Percentiles rank a stretch among this genome's conserved stretches.
These are phyloP conservation scores for Callocephalon fimbriatum DNA, from an alignment of 2,113 vertebrate genomes.

Conservation along the genomic window DNA sequence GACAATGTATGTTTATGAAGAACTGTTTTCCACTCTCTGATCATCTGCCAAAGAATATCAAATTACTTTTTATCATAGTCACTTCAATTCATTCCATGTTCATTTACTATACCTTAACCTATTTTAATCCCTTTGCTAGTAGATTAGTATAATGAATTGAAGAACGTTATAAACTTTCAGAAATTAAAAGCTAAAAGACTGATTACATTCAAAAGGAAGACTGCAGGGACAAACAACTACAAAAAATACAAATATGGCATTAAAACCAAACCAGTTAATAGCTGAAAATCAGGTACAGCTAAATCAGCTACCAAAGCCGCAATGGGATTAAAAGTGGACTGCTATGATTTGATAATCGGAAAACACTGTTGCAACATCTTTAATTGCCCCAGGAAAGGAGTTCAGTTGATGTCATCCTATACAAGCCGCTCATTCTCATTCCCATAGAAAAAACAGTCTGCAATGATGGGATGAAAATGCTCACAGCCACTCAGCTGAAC, in stretches of 20 bases:
- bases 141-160: not conserved
- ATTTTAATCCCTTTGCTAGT: not conserved
- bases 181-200: not conserved
- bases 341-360: not conserved
- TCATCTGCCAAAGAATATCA: not conserved
- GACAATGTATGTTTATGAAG: not conserved
- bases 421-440: not conserved
- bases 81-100: not conserved
- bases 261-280: not conserved
- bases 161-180: not conserved
- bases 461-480: not conserved
- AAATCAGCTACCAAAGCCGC: not conserved
- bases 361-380: not conserved
- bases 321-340: not conserved
- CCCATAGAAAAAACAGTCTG: not conserved
- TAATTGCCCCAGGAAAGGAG: not conserved
- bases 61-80: not conserved
- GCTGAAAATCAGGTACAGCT: not conserved
- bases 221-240: not conserved
- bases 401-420: not conserved
- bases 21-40: not conserved
- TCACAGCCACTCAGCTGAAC: not conserved
- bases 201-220: not conserved
- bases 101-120: not conserved
- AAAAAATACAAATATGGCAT: not conserved